These are phyloP conservation scores for Macropis europaea DNA, from an alignment of 2,888 invertebrate species.

Conservation along the genomic window DNA sequence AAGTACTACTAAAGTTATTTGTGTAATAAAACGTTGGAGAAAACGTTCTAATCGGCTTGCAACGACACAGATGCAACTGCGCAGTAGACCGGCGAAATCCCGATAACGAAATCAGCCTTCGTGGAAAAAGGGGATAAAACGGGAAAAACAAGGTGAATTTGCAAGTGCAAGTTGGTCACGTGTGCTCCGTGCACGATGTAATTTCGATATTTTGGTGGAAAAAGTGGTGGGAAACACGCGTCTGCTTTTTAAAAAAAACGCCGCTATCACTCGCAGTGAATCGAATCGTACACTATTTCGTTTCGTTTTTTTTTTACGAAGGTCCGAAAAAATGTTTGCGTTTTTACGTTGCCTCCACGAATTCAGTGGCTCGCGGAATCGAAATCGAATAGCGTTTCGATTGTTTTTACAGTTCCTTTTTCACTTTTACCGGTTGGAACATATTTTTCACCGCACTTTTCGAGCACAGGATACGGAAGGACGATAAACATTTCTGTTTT, in stretches of 20 bases:
- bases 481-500: too few relatives aligned
- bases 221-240: neutral
- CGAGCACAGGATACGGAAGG: too few relatives aligned
- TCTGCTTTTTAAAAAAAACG: neutral
- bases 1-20: neutral
- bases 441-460: neutral
- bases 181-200: neutral
- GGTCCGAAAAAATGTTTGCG: neutral
- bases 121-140: neutral
- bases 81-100: constrained; percentile 31
- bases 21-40: constrained; percentile 18
- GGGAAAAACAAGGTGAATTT: neutral
- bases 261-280: neutral
- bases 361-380: neutral
- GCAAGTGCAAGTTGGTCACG: constrained; percentile 10
- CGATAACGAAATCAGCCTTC: constrained; percentile 26
- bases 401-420: neutral
- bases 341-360: neutral
- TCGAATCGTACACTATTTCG: neutral
- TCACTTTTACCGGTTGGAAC: neutral
- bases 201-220: constrained; percentile 18
- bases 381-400: constrained; percentile 4
- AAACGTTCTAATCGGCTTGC: constrained; percentile 19
- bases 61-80: constrained; percentile 9
- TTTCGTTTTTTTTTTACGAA: neutral